Evolutionary conservation across 2,797 vertebrate species (phyloP).

Genomic region (Pygocentrus nattereri): DNA sequence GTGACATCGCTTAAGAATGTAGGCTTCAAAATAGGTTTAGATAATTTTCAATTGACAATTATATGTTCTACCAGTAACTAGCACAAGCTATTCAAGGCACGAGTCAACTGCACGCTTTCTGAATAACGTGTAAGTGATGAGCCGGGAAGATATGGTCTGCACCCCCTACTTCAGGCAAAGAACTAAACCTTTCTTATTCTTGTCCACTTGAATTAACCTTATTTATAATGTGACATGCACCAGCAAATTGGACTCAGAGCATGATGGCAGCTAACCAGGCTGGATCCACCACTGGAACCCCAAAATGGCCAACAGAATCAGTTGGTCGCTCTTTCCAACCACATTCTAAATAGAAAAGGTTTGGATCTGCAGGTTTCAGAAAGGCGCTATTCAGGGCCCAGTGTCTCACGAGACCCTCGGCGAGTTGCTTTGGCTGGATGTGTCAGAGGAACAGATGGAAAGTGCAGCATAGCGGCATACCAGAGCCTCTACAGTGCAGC

Average conservation of each 20-base stretch:
- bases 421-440: constrained; percentile 56
- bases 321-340: constrained; percentile 62
- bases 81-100: neutral
- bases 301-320: constrained; percentile 54
- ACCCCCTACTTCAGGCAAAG: neutral
- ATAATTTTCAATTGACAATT: neutral
- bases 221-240: constrained; percentile 12
- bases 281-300: constrained; percentile 38
- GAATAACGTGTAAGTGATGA: constrained; percentile 8
- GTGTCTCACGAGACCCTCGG: constrained; percentile 60
- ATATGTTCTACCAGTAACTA: neutral
- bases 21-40: neutral
- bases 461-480: constrained; percentile 59
- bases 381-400: constrained; percentile 48
- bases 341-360: constrained; percentile 64
- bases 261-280: constrained; percentile 29
- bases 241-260: constrained; percentile 17
- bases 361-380: constrained; percentile 58
- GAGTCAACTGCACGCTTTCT: neutral
- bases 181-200: constrained; percentile 8
- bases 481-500: constrained; percentile 62
- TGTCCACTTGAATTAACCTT: constrained; percentile 7
- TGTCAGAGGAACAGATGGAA: constrained; percentile 68
- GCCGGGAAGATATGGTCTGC: neutral
- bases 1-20: too few relatives aligned